Base-by-base conservation (phyloP, 2,888 invertebrate species). In the Eulithis prunata region DNA sequence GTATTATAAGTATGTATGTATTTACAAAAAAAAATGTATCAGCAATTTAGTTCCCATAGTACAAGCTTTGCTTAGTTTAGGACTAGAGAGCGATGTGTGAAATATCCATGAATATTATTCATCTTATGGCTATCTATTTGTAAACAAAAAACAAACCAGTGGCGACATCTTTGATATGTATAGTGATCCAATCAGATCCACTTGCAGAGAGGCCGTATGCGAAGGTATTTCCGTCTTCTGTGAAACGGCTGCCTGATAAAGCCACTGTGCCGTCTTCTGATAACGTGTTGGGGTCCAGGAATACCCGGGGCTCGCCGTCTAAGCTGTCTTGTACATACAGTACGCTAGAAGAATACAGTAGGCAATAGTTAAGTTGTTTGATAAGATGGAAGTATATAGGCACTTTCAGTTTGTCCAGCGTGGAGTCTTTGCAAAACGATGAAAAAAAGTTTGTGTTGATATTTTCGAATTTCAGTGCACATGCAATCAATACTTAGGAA, bases 131-230 rank as follows among this genome's bases (percentile, higher is more conserved):
- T 21, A 21, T 21, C 1, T 2, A 21, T 21, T 21, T 21, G 21
- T 21, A 21, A 21, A 12, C 10, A 10, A 61, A 12, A 41, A 5
- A 67, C 53, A 54, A 38, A 68, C 96, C 96, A 78, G 95, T 95
- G 67, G 94, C 94, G 0, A 96, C 96, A 89, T 96, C 94, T 75
- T 96, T 96, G 75, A 97, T 95, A 80, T 96, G 96, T 78, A 99
- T 97, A 57, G 97, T 97, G 73, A 96, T 95, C 99, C 99, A 99
- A 87, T 99, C 99, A 1, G 99, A 99, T 0, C 99, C 99, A 86
- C 97, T 98, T 69, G 95, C 95, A 74, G 98, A 98, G 1, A 99
- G 93, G 0, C 97, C 98, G 89, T 99, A 99, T 0, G 99, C 99
- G 90, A 97, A 96, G 36, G 95, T 96, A 78, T 95, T 94, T 12